Conservation (phyloP, 2,888 invertebrate genomes). For the Rhodophaea formosa region DNA sequence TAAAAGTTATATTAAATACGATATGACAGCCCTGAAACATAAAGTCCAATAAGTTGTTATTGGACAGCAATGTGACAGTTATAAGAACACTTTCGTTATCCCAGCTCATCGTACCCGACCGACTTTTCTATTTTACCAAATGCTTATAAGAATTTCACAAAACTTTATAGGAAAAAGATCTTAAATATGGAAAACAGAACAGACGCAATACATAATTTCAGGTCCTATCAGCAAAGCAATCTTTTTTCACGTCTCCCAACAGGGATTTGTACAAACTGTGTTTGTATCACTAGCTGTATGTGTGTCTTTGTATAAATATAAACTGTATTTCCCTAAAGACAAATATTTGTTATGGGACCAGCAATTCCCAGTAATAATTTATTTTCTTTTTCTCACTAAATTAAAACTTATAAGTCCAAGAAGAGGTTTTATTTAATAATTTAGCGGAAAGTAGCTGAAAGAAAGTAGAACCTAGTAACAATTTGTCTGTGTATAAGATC, state of each 20-base stretch:
- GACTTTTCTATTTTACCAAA: no score
- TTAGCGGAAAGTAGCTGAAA: not conserved
- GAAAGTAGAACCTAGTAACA: not conserved
- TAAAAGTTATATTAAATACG: no score
- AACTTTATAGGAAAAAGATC: no score
- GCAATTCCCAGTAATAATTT: constrained; percentile 13
- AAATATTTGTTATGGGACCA: constrained; percentile 15
- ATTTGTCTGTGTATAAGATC: not conserved
- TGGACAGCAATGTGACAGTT: no score
- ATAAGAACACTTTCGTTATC: no score
- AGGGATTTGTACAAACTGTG: constrained; percentile 1
- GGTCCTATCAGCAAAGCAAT: not conserved
- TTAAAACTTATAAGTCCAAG: not conserved
- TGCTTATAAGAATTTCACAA: no score
- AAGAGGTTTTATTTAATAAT: not conserved
- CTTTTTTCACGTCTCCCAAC: not conserved
- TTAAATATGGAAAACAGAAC: no score
- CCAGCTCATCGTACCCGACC: no score
- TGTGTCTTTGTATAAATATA: constrained; percentile 6
- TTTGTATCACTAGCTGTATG: not conserved
- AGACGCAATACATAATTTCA: not conserved
- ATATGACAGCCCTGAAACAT: no score
- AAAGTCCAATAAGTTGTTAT: no score
- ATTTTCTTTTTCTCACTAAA: constrained; percentile 2
- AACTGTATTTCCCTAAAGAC: constrained; percentile 14